Conservation (phyloP, 1,140 invertebrate species). For the Leptoteleia sp. region DNA sequence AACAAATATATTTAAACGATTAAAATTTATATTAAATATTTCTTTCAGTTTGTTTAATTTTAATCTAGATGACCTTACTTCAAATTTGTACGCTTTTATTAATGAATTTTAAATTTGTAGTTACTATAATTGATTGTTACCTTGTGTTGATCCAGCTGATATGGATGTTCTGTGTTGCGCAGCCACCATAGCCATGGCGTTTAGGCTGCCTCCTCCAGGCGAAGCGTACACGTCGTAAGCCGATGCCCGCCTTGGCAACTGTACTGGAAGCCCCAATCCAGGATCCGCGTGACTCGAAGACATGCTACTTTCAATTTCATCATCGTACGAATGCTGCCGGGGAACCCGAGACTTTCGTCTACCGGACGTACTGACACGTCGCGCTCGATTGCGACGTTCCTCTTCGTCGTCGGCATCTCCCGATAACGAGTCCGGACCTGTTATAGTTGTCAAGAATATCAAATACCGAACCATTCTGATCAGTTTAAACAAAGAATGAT, state of each 20-base stretch:
- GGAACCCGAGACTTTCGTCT: slow-evolving; percentile 86
- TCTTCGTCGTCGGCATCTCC: slow-evolving; percentile 74
- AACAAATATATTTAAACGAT: too few relatives aligned
- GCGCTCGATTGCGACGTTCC: slow-evolving; percentile 69
- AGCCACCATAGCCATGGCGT: slow-evolving; percentile 72
- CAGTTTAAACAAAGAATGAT: too few relatives aligned
- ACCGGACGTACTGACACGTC: slow-evolving; percentile 70
- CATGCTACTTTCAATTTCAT: slow-evolving; percentile 84
- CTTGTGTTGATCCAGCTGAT: slow-evolving; percentile 70
- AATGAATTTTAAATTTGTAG: neutral
- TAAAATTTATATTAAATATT: too few relatives aligned
- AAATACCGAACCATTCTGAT: too few relatives aligned
- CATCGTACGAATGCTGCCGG: slow-evolving; percentile 90
- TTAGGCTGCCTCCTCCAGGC: slow-evolving; percentile 70
- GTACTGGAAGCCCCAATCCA: slow-evolving; percentile 84
- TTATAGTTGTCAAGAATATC: too few relatives aligned
- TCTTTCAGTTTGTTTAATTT: too few relatives aligned
- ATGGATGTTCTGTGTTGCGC: slow-evolving; percentile 76
- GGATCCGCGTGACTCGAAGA: slow-evolving; percentile 73
- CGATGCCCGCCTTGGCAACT: slow-evolving; percentile 88
- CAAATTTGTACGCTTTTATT: too few relatives aligned
- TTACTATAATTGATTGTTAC: too few relatives aligned
- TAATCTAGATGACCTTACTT: too few relatives aligned
- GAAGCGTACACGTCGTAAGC: slow-evolving; percentile 88
- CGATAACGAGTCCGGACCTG: slow-evolving; percentile 51